Percentiles rank a stretch among this genome's conserved stretches.
These are phyloP conservation scores for Troilus luridus DNA, from an alignment of 2,888 invertebrate species.

Conservation along the genomic window DNA sequence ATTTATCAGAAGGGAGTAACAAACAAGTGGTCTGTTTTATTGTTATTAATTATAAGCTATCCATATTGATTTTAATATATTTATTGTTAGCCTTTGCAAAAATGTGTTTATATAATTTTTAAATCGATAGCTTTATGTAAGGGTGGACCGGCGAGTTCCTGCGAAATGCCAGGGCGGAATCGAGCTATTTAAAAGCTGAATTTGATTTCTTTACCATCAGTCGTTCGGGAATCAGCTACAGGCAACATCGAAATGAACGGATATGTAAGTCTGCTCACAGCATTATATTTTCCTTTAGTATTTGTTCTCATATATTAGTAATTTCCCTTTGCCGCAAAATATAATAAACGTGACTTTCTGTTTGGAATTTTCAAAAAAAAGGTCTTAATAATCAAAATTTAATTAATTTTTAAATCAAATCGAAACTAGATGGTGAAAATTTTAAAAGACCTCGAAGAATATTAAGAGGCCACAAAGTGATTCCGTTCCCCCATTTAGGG, in stretches of 20 bases:
- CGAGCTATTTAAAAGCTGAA: neutral
- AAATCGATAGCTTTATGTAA: constrained; percentile 7
- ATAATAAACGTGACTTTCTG: too few relatives aligned
- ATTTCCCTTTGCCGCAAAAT: too few relatives aligned
- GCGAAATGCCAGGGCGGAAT: neutral
- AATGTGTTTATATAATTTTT: neutral
- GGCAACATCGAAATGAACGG: neutral
- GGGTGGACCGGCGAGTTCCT: neutral
- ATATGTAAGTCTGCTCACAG: neutral
- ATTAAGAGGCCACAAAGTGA: too few relatives aligned
- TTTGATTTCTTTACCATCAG: neutral
- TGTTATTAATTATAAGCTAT: neutral
- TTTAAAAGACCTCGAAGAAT: too few relatives aligned
- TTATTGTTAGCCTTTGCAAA: neutral
- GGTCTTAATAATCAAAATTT: too few relatives aligned
- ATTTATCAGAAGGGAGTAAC: neutral
- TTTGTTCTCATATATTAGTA: too few relatives aligned
- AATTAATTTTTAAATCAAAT: too few relatives aligned
- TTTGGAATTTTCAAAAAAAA: too few relatives aligned
- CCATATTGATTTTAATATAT: neutral
- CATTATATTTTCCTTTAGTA: too few relatives aligned
- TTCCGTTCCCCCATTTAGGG: too few relatives aligned
- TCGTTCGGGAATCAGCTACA: neutral
- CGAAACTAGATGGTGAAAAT: too few relatives aligned
- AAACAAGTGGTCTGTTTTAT: neutral